Conservation (phyloP, 2,888 invertebrate species). For the Muschampia plurimacula region DNA sequence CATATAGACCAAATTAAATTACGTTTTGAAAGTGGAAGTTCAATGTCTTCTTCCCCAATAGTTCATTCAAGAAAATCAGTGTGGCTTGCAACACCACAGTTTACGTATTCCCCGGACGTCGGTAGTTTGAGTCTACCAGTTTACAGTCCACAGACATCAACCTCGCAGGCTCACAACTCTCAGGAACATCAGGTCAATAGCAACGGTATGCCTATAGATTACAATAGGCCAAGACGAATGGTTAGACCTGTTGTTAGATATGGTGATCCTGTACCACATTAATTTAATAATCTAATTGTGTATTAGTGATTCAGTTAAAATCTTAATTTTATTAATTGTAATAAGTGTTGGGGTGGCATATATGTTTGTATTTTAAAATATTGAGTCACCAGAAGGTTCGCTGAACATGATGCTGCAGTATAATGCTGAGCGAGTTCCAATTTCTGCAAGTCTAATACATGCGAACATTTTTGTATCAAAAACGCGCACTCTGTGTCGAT, state of each 20-base stretch:
- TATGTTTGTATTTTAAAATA: background rate
- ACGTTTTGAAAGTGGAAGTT: background rate
- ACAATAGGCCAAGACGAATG: background rate
- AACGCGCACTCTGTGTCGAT: too few relatives aligned
- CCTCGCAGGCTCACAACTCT: conserved; percentile 1
- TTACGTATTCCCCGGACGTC: background rate
- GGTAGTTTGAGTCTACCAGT: background rate
- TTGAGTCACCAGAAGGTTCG: too few relatives aligned
- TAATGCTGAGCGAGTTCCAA: too few relatives aligned
- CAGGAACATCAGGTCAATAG: background rate
- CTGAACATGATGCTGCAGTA: too few relatives aligned
- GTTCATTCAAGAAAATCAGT: background rate
- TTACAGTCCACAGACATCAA: background rate
- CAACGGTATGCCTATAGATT: background rate
- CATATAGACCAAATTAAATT: background rate
- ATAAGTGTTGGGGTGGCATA: conserved; percentile 9
- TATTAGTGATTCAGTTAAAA: background rate
- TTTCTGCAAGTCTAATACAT: too few relatives aligned
- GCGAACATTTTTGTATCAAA: too few relatives aligned
- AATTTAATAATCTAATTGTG: background rate
- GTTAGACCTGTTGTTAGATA: background rate
- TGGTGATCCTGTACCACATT: conserved; percentile 5
- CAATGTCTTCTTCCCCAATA: background rate
- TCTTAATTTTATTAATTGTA: background rate
- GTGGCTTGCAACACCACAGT: conserved; percentile 1